A percentile compares a stretch with the other conserved stretches of the same genome.
Conservation (phyloP, 2,888 invertebrate genomes). For the Brachypalpus laphriformis region DNA sequence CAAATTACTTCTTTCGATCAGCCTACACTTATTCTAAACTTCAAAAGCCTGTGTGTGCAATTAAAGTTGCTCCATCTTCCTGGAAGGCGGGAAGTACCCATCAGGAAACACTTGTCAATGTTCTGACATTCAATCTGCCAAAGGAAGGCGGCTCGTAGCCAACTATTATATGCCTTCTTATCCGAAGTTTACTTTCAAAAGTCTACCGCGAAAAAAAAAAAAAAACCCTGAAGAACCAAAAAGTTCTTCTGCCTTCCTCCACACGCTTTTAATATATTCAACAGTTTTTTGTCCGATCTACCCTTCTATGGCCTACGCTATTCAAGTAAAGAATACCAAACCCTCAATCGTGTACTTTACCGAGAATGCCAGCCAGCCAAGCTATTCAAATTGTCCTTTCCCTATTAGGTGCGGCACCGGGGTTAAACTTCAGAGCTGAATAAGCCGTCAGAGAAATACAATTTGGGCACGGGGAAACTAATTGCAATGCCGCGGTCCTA, state of each 20-base stretch:
- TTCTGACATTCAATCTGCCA: slow-evolving; percentile 58
- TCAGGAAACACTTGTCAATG: slow-evolving; percentile 45
- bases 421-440: slow-evolving; percentile 63
- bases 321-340: slow-evolving; percentile 3
- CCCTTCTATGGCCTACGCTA: slow-evolving; percentile 46
- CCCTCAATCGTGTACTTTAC: slow-evolving; percentile 7
- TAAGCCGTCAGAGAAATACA: slow-evolving; percentile 61
- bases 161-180: slow-evolving; percentile 50
- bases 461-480: slow-evolving; percentile 61
- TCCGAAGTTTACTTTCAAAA: slow-evolving; percentile 35
- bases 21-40: not conserved
- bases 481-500: slow-evolving; percentile 67
- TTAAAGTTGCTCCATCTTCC: not conserved
- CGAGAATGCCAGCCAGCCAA: slow-evolving; percentile 22
- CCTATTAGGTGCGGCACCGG: slow-evolving; percentile 23
- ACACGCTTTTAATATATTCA: slow-evolving; percentile 53
- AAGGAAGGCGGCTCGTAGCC: slow-evolving; percentile 37
- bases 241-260: not conserved
- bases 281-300: slow-evolving; percentile 13
- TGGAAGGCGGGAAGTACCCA: not conserved
- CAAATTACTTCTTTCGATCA: not conserved
- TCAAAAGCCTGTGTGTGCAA: not conserved
- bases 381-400: slow-evolving; percentile 55
- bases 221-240: slow-evolving; percentile 20
- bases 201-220: slow-evolving; percentile 26